A percentile compares a stretch with the other conserved stretches of the same genome.
Conservation (phyloP, 2,113 vertebrate species). For the Sphaerodactylus townsendi region DNA sequence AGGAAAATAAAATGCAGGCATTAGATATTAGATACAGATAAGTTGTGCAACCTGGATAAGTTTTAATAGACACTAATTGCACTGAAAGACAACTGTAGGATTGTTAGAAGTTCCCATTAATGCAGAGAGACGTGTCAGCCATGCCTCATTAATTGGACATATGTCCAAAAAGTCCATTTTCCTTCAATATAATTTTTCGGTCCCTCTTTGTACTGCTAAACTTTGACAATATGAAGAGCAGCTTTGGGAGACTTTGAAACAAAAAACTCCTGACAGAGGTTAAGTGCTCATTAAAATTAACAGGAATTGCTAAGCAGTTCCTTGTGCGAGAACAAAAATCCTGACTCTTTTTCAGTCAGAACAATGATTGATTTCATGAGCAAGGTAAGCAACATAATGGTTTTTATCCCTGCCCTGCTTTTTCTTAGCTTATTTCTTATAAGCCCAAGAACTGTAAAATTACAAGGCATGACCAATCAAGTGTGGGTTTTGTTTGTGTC, state of each 20-base stretch:
- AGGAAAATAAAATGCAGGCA: not conserved
- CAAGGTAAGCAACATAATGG: not conserved
- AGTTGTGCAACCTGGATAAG: not conserved
- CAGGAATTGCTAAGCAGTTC: slow-evolving; percentile 5
- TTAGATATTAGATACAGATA: not conserved
- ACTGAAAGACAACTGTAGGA: not conserved
- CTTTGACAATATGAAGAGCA: slow-evolving; percentile 17
- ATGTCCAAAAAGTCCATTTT: no score
- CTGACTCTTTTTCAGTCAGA: not conserved
- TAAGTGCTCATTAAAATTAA: slow-evolving; percentile 26
- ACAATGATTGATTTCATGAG: slow-evolving; percentile 19
- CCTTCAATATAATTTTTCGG: not conserved
- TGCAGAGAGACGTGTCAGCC: not conserved
- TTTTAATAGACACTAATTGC: not conserved
- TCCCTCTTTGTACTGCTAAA: slow-evolving; percentile 24
- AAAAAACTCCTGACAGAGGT: not conserved
- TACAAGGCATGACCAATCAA: not conserved
- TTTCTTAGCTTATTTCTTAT: not conserved
- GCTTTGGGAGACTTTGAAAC: not conserved
- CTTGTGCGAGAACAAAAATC: slow-evolving; percentile 15
- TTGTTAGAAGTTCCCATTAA: not conserved
- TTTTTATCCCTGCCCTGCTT: not conserved
- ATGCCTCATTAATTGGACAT: not conserved
- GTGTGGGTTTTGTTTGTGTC: not conserved
- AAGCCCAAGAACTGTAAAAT: not conserved